A percentile compares a stretch with the other conserved stretches of the same genome.
Conservation (phyloP, 2,797 vertebrate genomes). For the Alectoris magna region DNA sequence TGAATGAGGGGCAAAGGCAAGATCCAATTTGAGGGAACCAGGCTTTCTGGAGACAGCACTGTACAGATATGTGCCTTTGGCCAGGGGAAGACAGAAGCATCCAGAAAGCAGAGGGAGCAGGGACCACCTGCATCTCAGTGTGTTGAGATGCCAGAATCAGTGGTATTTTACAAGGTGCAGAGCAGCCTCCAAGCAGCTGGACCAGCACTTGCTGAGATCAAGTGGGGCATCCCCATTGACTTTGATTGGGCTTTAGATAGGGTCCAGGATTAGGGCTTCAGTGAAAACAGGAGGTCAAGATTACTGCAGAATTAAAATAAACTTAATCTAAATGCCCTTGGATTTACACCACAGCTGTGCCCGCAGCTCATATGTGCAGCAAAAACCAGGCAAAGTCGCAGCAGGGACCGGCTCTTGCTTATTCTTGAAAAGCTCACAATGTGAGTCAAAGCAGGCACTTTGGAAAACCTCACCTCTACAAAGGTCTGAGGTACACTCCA, state of each 20-base stretch:
- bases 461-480: background rate
- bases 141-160: background rate
- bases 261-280: background rate
- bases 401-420: background rate
- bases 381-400: background rate
- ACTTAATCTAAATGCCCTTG: constrained; percentile 39
- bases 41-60: background rate
- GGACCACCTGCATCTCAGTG: background rate
- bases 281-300: constrained; percentile 50
- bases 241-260: background rate
- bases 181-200: accelerated
- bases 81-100: accelerated
- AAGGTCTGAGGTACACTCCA: background rate
- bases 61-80: background rate
- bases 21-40: accelerated
- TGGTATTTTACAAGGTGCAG: accelerated
- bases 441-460: accelerated
- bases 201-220: background rate
- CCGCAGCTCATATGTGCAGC: accelerated
- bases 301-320: constrained; percentile 62
- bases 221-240: background rate
- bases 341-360: background rate
- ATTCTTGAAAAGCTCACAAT: background rate
- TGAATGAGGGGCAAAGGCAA: accelerated
- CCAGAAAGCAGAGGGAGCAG: background rate